Evolutionary conservation across 1,140 invertebrate genomes (phyloP), one percentile per base, ranked within the genome.

Genomic region (Lamellibrachia luymesi): DNA sequence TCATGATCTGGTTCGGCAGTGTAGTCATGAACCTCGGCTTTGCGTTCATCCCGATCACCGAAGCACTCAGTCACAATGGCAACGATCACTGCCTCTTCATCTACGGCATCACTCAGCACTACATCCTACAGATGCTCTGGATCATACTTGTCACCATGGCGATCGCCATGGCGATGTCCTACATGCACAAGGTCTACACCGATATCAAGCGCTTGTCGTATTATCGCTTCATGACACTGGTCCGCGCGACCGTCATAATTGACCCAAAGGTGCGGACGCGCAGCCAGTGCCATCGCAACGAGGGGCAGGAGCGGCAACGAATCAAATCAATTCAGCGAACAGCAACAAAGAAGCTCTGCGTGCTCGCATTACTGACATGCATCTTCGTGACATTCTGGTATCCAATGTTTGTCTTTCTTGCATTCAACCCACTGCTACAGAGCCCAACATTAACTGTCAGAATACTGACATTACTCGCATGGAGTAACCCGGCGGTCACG

Each of bases 11-110:
- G 98, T 98, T 98, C 96, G 96, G 96, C 22, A 96, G 96, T 93
- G 95, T 98, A 94, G 98, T 98, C 13, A 98, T 99, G 95, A 98
- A 99, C 96, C 97, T 99, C 94, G 98, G 98, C 6, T 98, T 98
- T 2, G 98, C 98, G 5, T 98, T 99, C 96, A 93, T 96, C 52
- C 95, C 95, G 25, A 80, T 80, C 64, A 80, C 8, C 64, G 64
- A 80, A 22, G 64, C 64, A 4, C 64, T 80, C 64, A 80, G 64
- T 80, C 64, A 22, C 17, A 2, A 80, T 80, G 94, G 95, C 5
- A 95, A 94, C 50, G 98, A 98, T 0, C 98, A 97, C 38, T 98
- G 98, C 95, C 98, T 98, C 1, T 97, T 98, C 93, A 97, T 98
- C 2, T 96, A 97, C 91, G 96, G 96, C 89, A 98, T 98, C 7